Evolutionary conservation across 2,797 vertebrate genomes (phyloP).

Genomic region (Bradypodion pumilum): DNA sequence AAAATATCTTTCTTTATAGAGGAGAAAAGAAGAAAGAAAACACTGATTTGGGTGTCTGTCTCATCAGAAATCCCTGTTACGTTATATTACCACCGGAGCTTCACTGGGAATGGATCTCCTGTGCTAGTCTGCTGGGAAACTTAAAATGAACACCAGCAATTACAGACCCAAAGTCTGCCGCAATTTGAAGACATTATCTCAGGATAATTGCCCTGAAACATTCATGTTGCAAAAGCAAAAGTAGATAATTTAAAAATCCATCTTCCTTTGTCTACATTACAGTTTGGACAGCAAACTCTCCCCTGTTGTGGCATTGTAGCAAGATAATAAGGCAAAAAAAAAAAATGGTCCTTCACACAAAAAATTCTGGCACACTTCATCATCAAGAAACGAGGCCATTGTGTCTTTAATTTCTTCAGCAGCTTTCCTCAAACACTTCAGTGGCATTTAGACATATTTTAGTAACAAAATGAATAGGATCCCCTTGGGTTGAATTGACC

Average conservation of each 20-base stretch:
- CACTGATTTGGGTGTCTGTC: slow-evolving; percentile 71
- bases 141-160: slow-evolving; percentile 80
- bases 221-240: slow-evolving; percentile 79
- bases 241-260: slow-evolving; percentile 85
- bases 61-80: slow-evolving; percentile 74
- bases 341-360: slow-evolving; percentile 70
- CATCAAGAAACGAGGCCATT: slow-evolving; percentile 67
- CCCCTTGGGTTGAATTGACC: background rate
- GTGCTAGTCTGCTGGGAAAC: slow-evolving; percentile 80
- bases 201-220: slow-evolving; percentile 82
- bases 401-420: slow-evolving; percentile 67
- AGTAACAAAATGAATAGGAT: background rate
- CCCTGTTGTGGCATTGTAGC: slow-evolving; percentile 67
- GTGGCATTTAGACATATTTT: background rate
- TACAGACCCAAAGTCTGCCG: slow-evolving; percentile 79
- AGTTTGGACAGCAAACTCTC: slow-evolving; percentile 67
- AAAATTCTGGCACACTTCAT: slow-evolving; percentile 60
- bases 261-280: slow-evolving; percentile 72
- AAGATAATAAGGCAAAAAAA: slow-evolving; percentile 67
- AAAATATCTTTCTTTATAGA: slow-evolving; percentile 54
- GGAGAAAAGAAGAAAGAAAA: slow-evolving; percentile 1
- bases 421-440: slow-evolving; percentile 61
- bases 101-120: slow-evolving; percentile 79
- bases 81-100: slow-evolving; percentile 70
- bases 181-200: slow-evolving; percentile 84